Evolutionary conservation across 2,888 invertebrate genomes (phyloP).

Genomic region (Synanthedon andrenaeformis): DNA sequence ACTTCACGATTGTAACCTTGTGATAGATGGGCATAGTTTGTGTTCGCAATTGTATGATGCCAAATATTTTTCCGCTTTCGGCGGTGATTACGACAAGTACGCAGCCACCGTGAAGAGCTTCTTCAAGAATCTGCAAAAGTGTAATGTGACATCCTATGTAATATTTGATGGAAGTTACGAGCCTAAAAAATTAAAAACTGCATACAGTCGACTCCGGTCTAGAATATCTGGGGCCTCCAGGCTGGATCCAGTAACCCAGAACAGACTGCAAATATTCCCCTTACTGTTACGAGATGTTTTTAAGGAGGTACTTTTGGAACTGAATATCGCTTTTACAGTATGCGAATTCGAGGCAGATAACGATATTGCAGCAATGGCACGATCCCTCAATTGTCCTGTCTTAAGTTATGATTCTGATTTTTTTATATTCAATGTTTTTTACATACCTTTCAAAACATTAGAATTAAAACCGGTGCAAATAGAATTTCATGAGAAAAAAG

Average conservation of each 20-base stretch:
- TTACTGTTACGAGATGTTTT: constrained; percentile 81
- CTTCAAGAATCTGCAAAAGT: constrained; percentile 76
- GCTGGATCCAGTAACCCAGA: constrained; percentile 68
- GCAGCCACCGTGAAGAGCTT: constrained; percentile 75
- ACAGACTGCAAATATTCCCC: constrained; percentile 76
- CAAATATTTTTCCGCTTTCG: constrained; percentile 78
- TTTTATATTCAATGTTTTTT: constrained; percentile 86
- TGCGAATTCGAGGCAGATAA: constrained; percentile 92
- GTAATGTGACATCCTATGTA: constrained; percentile 79
- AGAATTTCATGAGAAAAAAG: constrained; percentile 26
- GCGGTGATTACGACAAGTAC: constrained; percentile 87
- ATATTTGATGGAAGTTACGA: constrained; percentile 86
- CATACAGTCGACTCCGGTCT: constrained; percentile 67
- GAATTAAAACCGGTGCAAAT: constrained; percentile 53
- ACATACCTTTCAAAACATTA: constrained; percentile 81
- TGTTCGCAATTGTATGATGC: constrained; percentile 77
- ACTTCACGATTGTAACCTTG: constrained; percentile 75
- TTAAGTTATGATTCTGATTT: constrained; percentile 96
- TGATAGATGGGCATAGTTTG: constrained; percentile 86
- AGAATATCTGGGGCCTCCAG: constrained; percentile 71
- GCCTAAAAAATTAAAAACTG: constrained; percentile 76
- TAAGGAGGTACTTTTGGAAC: constrained; percentile 74
- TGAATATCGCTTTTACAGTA: constrained; percentile 75
- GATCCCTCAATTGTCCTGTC: constrained; percentile 84
- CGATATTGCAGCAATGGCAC: constrained; percentile 85